These are phyloP conservation scores for Scaptomyza parva DNA, from an alignment of 2,888 invertebrate genomes.

Conservation along the genomic window DNA sequence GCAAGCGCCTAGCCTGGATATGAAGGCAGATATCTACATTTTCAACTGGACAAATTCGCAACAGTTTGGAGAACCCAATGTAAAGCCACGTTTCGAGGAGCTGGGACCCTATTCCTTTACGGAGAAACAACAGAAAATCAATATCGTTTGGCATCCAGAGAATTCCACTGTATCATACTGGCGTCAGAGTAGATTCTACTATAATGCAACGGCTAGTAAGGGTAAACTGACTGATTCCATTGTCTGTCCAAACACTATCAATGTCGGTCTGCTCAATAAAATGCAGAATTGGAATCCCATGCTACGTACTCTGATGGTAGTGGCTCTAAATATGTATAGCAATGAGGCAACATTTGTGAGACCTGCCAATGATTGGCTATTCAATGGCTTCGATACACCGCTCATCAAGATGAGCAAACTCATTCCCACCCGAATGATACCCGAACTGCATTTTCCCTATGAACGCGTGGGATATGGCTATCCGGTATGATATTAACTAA, in stretches of 20 bases:
- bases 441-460: conserved; percentile 86
- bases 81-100: conserved; percentile 86
- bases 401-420: conserved; percentile 86
- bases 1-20: conserved; percentile 88
- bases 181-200: conserved; percentile 89
- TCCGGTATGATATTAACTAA: conserved; percentile 85
- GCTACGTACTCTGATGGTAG: conserved; percentile 84
- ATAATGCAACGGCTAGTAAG: conserved; percentile 77
- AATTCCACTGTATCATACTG: conserved; percentile 91
- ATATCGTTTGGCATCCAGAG: conserved; percentile 89
- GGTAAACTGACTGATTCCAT: conserved; percentile 63
- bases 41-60: conserved; percentile 93
- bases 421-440: conserved; percentile 86
- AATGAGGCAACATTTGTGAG: conserved; percentile 87
- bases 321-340: conserved; percentile 86
- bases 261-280: conserved; percentile 64
- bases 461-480: conserved; percentile 95
- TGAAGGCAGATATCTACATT: conserved; percentile 88
- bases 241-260: conserved; percentile 66
- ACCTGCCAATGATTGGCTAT: conserved; percentile 89
- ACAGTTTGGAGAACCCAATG: conserved; percentile 85
- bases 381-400: conserved; percentile 92
- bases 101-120: conserved; percentile 88
- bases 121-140: conserved; percentile 88
- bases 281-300: conserved; percentile 62